Percentiles rank a stretch among this genome's conserved stretches.
phyloP scores from a whole-genome alignment of 1,140 invertebrate species.

The Penaeus chinensis region DNA sequence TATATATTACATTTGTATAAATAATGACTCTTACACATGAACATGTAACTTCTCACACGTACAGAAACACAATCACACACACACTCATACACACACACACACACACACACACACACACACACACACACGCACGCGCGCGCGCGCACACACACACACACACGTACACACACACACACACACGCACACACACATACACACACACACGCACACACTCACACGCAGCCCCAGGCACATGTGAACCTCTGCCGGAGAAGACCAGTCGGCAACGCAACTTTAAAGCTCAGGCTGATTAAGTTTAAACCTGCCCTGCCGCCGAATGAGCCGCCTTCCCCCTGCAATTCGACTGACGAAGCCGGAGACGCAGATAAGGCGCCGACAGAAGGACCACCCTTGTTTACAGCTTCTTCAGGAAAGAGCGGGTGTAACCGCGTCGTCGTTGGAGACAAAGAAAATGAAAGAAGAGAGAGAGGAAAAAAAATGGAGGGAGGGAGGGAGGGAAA shows the following conservation, averaged over 20 bases:
- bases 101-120: too few species aligned
- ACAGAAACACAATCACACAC: too few species aligned
- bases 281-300: slow-evolving; percentile 20
- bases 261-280: slow-evolving; percentile 18
- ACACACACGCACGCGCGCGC: too few species aligned
- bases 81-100: too few species aligned
- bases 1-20: too few species aligned
- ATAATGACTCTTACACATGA: too few species aligned
- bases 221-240: too few species aligned
- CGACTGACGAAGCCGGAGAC: slow-evolving; percentile 9
- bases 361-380: neutral
- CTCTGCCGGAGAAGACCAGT: neutral
- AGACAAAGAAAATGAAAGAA: neutral
- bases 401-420: neutral
- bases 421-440: neutral
- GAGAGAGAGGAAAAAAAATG: neutral
- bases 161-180: too few species aligned
- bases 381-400: neutral
- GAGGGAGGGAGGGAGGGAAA: neutral
- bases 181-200: too few species aligned
- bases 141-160: too few species aligned
- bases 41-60: too few species aligned
- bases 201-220: too few species aligned
- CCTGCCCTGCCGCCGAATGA: slow-evolving; percentile 23
- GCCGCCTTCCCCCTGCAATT: neutral